These are phyloP conservation scores for Etia nguti DNA, from an alignment of 2,113 vertebrate genomes.

Conservation along the genomic window DNA sequence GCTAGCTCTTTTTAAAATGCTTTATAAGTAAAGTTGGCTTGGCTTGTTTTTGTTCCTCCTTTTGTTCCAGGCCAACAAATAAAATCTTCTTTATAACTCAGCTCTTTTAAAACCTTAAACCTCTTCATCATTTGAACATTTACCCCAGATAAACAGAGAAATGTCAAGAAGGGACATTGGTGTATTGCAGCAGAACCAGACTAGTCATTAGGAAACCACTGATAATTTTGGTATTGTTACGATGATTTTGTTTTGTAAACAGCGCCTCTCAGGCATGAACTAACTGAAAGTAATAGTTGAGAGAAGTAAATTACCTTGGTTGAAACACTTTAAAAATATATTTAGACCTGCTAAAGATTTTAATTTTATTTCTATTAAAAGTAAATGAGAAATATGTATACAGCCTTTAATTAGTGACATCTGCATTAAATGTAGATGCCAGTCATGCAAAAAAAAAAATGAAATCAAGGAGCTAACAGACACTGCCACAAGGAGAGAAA, in stretches of 20 bases:
- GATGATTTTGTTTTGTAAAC: background rate
- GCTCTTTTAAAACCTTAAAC: background rate
- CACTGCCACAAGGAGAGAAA: background rate
- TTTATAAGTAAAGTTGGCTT: background rate
- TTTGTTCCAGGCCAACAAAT: background rate
- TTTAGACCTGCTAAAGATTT: background rate
- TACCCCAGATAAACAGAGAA: background rate
- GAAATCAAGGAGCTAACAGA: constrained; percentile 1
- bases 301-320: background rate
- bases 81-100: background rate
- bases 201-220: background rate
- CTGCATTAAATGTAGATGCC: background rate
- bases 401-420: background rate
- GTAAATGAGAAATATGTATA: background rate
- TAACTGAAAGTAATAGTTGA: background rate
- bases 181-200: background rate
- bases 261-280: background rate
- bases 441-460: constrained; percentile 16
- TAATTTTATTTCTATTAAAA: background rate
- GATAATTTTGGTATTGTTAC: background rate
- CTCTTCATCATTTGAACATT: background rate
- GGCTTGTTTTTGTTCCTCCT: background rate
- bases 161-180: background rate
- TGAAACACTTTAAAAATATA: background rate
- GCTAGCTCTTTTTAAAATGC: background rate